Percentiles rank a stretch among this genome's conserved stretches.
Conservation (phyloP, 2,888 invertebrate genomes). For the Drosophila paranaensis region DNA sequence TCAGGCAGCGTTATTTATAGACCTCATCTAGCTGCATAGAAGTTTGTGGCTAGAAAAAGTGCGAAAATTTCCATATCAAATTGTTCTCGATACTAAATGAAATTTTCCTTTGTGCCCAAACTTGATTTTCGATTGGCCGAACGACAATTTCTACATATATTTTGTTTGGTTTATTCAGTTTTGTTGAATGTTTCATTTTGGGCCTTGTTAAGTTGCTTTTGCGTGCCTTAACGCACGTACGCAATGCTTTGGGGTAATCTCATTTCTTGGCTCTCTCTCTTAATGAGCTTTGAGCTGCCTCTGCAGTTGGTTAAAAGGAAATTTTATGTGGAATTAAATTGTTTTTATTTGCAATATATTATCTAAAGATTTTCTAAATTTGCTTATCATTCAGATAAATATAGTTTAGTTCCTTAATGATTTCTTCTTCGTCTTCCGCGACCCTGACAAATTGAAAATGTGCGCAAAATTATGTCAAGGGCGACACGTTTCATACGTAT, state of each 20-base stretch:
- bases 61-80: neutral
- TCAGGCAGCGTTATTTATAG: conserved; percentile 36
- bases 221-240: conserved; percentile 37
- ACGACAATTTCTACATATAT: neutral
- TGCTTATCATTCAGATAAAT: no score
- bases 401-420: neutral
- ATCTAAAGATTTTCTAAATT: no score
- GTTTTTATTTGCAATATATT: neutral
- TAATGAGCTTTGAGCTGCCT: neutral
- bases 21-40: conserved; percentile 16
- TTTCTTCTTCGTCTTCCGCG: neutral
- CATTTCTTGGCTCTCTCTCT: neutral
- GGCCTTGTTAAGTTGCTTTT: conserved; percentile 1
- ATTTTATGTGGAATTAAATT: neutral
- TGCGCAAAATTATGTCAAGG: conserved; percentile 51
- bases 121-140: neutral
- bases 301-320: neutral
- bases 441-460: conserved; percentile 6
- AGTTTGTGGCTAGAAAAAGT: neutral
- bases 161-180: no score
- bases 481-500: conserved; percentile 20
- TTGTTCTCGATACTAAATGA: neutral
- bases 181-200: neutral
- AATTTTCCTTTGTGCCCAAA: neutral
- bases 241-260: conserved; percentile 6